Conservation (phyloP, 2,797 vertebrate genomes). For the Echeneis naucrates region DNA sequence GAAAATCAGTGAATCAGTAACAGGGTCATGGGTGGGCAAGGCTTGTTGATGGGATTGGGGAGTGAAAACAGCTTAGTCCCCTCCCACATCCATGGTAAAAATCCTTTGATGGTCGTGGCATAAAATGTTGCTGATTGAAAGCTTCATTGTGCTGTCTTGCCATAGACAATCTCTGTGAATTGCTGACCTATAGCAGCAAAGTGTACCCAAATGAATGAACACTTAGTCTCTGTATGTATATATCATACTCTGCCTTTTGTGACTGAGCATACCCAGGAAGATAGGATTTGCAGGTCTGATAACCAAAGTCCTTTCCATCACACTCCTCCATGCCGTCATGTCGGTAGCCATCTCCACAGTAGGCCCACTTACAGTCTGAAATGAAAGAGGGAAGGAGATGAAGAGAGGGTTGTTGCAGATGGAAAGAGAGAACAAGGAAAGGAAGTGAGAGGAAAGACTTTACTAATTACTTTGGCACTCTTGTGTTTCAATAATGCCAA, state of each 20-base stretch:
- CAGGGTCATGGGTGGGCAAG: too few relatives aligned
- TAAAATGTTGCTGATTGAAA: constrained; percentile 23
- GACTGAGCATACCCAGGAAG: constrained; percentile 90
- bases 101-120: constrained; percentile 1
- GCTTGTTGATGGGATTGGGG: too few relatives aligned
- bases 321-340: constrained; percentile 95
- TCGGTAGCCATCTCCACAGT: constrained; percentile 95
- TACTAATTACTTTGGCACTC: constrained; percentile 76
- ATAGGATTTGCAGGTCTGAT: constrained; percentile 95
- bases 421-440: constrained; percentile 17
- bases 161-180: constrained; percentile 1
- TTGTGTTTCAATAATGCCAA: constrained; percentile 61
- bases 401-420: background rate
- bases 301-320: constrained; percentile 96
- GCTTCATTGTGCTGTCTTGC: constrained; percentile 7
- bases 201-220: background rate
- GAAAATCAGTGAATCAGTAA: too few relatives aligned
- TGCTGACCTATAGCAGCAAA: background rate
- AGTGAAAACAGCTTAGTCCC: too few relatives aligned
- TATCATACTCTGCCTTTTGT: background rate
- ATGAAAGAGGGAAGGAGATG: constrained; percentile 7
- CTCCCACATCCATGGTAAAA: too few relatives aligned
- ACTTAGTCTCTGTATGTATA: background rate
- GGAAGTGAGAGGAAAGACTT: constrained; percentile 43
- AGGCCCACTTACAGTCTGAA: constrained; percentile 93